Evolutionary conservation across 2,797 vertebrate species (phyloP).

Genomic region (Phoeniculus purpureus): DNA sequence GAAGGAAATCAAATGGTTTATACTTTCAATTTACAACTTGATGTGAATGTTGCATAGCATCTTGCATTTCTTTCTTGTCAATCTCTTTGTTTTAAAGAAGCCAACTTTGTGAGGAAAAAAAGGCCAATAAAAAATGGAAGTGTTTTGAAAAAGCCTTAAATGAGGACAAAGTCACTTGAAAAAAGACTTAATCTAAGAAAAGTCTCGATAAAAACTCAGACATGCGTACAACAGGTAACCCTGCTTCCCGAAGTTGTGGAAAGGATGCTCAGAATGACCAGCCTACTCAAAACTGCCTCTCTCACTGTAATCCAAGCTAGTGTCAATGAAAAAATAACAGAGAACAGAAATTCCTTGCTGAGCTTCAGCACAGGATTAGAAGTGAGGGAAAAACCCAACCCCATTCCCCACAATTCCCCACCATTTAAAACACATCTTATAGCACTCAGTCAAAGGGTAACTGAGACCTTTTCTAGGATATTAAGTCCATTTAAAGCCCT

Average conservation of each 20-base stretch:
- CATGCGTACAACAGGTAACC: constrained; percentile 68
- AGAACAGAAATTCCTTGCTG: constrained; percentile 37
- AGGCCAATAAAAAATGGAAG: constrained; percentile 67
- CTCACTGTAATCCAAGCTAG: constrained; percentile 28
- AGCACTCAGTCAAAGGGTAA: constrained; percentile 51
- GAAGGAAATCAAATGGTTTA: constrained; percentile 76
- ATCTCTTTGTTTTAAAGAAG: constrained; percentile 50
- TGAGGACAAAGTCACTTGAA: constrained; percentile 61
- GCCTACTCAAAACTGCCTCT: not conserved
- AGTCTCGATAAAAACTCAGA: constrained; percentile 44
- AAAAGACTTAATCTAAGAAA: not conserved
- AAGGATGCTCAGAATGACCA: constrained; percentile 21
- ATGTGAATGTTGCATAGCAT: constrained; percentile 93
- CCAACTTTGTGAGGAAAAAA: constrained; percentile 61
- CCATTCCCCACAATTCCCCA: not conserved
- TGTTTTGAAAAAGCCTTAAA: constrained; percentile 68
- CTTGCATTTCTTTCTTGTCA: constrained; percentile 67
- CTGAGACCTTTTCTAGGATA: constrained; percentile 17
- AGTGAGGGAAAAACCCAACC: not conserved
- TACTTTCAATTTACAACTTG: constrained; percentile 81
- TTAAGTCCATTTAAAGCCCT: constrained; percentile 18
- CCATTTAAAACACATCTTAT: not conserved
- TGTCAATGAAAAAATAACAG: not conserved
- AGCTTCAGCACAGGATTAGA: constrained; percentile 39
- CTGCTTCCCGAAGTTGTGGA: constrained; percentile 72